Percentiles rank a stretch among this genome's conserved stretches.
Conservation (phyloP, 1,140 invertebrate genomes). For the Drosophila virilis region DNA sequence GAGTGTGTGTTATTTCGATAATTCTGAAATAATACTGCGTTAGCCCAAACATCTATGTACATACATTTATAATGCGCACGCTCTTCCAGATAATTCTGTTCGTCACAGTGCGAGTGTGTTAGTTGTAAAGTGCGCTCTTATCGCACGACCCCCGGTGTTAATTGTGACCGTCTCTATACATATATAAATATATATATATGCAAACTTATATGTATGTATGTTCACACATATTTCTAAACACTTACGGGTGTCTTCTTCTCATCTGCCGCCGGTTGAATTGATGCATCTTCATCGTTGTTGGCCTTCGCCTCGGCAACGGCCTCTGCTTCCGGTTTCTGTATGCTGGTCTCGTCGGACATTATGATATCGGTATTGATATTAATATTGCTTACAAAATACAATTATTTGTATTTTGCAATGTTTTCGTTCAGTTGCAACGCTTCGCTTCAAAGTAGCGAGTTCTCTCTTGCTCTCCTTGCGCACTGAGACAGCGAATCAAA, state of each 20-base stretch:
- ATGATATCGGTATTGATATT: conserved; percentile 19
- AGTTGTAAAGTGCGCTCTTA: conserved; percentile 49
- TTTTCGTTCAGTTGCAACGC: conserved; percentile 48
- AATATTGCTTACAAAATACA: conserved; percentile 48
- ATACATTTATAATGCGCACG: conserved; percentile 13
- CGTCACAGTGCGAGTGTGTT: conserved; percentile 14
- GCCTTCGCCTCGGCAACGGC: conserved; percentile 38
- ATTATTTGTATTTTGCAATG: conserved; percentile 59
- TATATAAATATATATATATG: conserved; percentile 7
- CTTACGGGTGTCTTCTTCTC: conserved; percentile 76
- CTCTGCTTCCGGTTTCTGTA: conserved; percentile 60
- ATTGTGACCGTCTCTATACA: conserved; percentile 51
- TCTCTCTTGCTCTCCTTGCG: conserved; percentile 28
- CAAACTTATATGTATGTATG: conserved; percentile 31
- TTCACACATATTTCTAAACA: conserved; percentile 23
- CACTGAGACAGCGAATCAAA: conserved; percentile 49
- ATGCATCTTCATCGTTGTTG: conserved; percentile 45
- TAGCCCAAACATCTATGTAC: conserved; percentile 5
- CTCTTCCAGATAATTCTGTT: conserved; percentile 65
- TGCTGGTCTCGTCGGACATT: conserved; percentile 68
- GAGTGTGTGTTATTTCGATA: conserved; percentile 3
- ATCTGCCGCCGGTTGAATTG: conserved; percentile 37
- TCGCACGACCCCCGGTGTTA: conserved; percentile 67
- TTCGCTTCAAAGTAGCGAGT: conserved; percentile 58
- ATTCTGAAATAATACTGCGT: conserved; percentile 75